A percentile compares a stretch with the other conserved stretches of the same genome.
These are phyloP conservation scores for Ramphastos sulfuratus DNA, from an alignment of 2,113 vertebrate genomes.

Conservation along the genomic window DNA sequence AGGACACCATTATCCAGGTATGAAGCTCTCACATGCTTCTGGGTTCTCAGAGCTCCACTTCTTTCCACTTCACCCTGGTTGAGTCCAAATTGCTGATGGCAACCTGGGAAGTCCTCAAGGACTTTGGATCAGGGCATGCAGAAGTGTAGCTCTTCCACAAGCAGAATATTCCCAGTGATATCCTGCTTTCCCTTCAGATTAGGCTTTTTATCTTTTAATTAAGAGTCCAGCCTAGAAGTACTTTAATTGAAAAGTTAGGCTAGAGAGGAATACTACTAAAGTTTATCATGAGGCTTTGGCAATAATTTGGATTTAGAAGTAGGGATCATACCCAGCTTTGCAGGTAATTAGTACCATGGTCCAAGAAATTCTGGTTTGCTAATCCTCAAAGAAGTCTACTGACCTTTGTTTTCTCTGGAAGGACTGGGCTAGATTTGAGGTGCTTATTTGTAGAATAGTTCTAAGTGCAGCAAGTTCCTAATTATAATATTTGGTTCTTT, in stretches of 20 bases:
- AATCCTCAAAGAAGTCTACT: slow-evolving; percentile 45
- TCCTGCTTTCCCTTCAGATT: neutral
- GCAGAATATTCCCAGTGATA: neutral
- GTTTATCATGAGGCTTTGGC: slow-evolving; percentile 36
- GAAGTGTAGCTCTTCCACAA: neutral
- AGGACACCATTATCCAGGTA: neutral
- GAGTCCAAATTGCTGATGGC: neutral
- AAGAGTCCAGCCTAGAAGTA: neutral
- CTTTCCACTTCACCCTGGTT: neutral
- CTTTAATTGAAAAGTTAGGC: slow-evolving; percentile 5
- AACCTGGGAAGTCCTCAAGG: neutral
- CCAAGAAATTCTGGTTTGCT: slow-evolving; percentile 59
- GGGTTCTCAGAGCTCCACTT: neutral
- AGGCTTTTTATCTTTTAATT: neutral
- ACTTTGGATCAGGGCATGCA: neutral
- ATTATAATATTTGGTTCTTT: slow-evolving; percentile 51
- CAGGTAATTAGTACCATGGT: slow-evolving; percentile 38
- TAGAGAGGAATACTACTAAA: neutral
- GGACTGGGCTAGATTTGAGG: slow-evolving; percentile 27
- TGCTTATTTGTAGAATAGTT: slow-evolving; percentile 61
- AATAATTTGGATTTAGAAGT: slow-evolving; percentile 19
- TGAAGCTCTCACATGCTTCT: neutral
- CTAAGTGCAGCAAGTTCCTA: slow-evolving; percentile 35
- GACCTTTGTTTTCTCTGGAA: slow-evolving; percentile 62
- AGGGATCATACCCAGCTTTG: slow-evolving; percentile 23